Base-by-base conservation (phyloP, 2,113 vertebrate genomes). In the Alouatta palliata region DNA sequence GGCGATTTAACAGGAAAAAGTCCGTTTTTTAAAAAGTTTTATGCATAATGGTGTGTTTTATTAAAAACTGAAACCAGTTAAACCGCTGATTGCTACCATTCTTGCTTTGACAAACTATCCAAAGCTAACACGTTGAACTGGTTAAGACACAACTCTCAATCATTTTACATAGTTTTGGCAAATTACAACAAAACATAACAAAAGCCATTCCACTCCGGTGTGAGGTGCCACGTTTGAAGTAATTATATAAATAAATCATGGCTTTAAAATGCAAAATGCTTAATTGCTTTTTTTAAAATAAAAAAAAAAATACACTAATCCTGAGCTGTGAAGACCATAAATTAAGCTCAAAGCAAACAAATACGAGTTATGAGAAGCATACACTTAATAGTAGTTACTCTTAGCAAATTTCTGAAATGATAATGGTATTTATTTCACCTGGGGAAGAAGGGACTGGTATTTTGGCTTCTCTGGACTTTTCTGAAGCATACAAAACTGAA, bases 211-310 rank as follows among this genome's bases (percentile, higher is more conserved):
- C 71, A 83, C 76, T 89, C 10, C 20, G 64, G 17, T 43, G 56
- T 71, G 37, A 49, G 84, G 14, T 56, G 80, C 19, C 68, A 93
- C 49, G 79, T 61, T 32, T 91, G 30, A 96, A 83, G 35, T 30
- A 84, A 64, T 73, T 45, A 93, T 23, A 19, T 96, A 89, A 95
- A 68, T 79, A 95, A 79, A 71, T 70, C 49, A 90, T 3, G 6
- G 47, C 54, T 94, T 92, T 97, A 94, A 83, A 40, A 91, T 61
- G 37, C 45, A 89, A 97, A 91, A 77, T 47, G 80, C 25, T 23
- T 61, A 77, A 32, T 5, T 76, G 30, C 32, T 56, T 95, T 90
- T 71, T 30, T 8, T 43, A 89, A 75, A 92, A 35, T 43, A 14
- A 27, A 32, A 95, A 27, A 32, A 95, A 86, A 75, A 81, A 58